Evolutionary conservation across 2,113 vertebrate species (phyloP).

Genomic region (Pseudorasbora parva): DNA sequence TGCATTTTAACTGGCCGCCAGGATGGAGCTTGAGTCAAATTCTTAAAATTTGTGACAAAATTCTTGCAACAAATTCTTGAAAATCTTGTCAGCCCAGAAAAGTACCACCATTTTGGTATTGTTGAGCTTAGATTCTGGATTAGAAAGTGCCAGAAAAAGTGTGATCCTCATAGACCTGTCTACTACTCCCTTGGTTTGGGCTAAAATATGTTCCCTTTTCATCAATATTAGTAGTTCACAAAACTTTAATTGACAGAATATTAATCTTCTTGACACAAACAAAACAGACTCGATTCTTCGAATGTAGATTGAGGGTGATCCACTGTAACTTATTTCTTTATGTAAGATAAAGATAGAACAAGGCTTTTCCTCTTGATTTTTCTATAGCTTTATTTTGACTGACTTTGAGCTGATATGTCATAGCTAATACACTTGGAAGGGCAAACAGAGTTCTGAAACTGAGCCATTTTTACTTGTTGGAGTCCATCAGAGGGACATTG

Average conservation of each 20-base stretch:
- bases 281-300: background rate
- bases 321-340: background rate
- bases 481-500: background rate
- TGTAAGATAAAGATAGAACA: conserved; percentile 20
- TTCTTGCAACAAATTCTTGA: background rate
- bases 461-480: conserved; percentile 21
- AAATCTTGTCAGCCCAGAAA: background rate
- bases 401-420: conserved; percentile 11
- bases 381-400: conserved; percentile 20
- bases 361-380: conserved; percentile 1
- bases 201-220: background rate
- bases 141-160: background rate
- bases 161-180: background rate
- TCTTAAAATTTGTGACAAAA: no score
- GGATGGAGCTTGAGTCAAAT: background rate
- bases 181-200: background rate
- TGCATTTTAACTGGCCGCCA: background rate
- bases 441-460: background rate
- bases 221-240: background rate
- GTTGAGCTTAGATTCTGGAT: background rate
- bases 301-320: background rate
- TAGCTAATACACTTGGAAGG: conserved; percentile 14
- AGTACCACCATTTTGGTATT: background rate
- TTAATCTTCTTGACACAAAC: background rate
- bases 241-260: background rate